Conservation (phyloP, 2,888 invertebrate genomes). For the Heliconius cydno region DNA sequence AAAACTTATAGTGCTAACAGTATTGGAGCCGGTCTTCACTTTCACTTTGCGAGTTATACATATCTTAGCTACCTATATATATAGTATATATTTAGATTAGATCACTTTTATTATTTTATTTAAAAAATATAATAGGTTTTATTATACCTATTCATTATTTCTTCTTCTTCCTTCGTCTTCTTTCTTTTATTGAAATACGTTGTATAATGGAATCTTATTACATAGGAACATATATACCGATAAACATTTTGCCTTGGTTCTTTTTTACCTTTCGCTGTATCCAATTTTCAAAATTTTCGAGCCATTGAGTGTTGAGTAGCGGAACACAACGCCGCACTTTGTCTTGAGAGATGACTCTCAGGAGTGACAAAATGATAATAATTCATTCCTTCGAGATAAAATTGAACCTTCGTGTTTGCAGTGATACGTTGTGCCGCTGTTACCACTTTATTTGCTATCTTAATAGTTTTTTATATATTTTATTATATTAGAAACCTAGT, state of each 20-base stretch:
- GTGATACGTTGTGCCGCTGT: no score
- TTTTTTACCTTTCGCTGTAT: background rate
- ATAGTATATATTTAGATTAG: background rate
- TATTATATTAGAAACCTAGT: background rate
- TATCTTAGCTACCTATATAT: background rate
- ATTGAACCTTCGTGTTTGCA: no score
- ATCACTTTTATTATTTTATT: background rate
- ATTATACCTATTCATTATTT: no score
- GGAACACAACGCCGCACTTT: no score
- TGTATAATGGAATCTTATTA: background rate
- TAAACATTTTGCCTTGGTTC: background rate
- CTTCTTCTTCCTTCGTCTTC: background rate
- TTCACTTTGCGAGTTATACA: conserved; percentile 17
- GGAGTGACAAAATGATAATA: no score
- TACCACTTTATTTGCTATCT: no score
- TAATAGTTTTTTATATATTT: no score
- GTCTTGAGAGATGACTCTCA: background rate
- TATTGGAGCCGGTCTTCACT: conserved; percentile 26
- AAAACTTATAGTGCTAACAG: conserved; percentile 13
- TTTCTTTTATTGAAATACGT: background rate
- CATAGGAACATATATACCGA: background rate
- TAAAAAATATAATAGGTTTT: no score
- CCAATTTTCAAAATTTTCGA: background rate
- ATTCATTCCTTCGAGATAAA: no score
- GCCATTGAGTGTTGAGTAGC: background rate